A percentile compares a stretch with the other conserved stretches of the same genome.
phyloP scores from a whole-genome alignment of 1,140 invertebrate species.

The Zaprionus vittiger region DNA sequence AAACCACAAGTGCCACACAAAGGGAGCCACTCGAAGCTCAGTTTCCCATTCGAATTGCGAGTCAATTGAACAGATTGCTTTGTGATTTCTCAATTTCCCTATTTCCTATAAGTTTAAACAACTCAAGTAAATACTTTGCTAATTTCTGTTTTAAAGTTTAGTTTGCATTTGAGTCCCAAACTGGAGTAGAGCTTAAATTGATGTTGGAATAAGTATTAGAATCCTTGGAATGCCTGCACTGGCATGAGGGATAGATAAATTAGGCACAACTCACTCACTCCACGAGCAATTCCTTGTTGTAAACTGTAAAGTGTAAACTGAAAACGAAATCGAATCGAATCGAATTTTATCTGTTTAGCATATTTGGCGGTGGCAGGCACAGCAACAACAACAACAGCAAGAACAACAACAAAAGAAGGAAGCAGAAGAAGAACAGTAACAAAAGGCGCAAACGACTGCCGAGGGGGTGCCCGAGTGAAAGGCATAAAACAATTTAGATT shows the following conservation, averaged over 20 bases:
- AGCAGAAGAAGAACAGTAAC: background rate
- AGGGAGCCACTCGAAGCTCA: background rate
- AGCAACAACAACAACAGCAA: slow-evolving; percentile 8
- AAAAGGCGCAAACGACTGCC: slow-evolving; percentile 32
- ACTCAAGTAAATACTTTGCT: background rate
- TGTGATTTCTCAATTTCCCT: background rate
- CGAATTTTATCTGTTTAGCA: slow-evolving; percentile 69
- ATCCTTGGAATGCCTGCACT: slow-evolving; percentile 43
- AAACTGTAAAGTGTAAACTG: slow-evolving; percentile 24
- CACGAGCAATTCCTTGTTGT: background rate
- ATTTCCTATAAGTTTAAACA: background rate
- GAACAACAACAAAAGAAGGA: background rate
- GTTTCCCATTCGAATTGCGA: background rate
- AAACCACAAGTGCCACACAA: slow-evolving; percentile 1
- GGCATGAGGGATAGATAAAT: slow-evolving; percentile 61
- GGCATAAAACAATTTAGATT: slow-evolving; percentile 75
- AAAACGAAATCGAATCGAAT: slow-evolving; percentile 45
- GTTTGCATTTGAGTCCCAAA: background rate
- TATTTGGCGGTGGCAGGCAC: slow-evolving; percentile 41
- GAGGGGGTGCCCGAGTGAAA: slow-evolving; percentile 37
- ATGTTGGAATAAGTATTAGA: slow-evolving; percentile 52
- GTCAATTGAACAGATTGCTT: background rate
- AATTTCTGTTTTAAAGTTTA: background rate
- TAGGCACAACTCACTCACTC: slow-evolving; percentile 18
- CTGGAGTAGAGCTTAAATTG: slow-evolving; percentile 32